phyloP scores from a whole-genome alignment of 2,113 vertebrate genomes.

The Craseonycteris thonglongyai region DNA sequence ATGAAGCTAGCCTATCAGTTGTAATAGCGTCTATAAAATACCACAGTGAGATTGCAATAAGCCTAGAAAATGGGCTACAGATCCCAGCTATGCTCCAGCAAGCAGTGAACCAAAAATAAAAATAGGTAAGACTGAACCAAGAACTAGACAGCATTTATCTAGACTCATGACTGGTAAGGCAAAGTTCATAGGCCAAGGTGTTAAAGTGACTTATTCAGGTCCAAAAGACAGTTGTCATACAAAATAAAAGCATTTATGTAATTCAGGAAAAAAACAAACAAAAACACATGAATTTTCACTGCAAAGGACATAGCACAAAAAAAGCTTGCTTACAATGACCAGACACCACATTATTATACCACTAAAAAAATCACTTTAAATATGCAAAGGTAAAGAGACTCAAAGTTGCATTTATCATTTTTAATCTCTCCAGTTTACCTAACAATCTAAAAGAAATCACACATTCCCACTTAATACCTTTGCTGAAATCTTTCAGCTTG shows the following conservation, averaged over 20 bases:
- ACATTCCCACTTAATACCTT: not conserved
- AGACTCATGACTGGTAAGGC: conserved; percentile 80
- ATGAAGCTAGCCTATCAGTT: conserved; percentile 88
- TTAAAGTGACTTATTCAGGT: conserved; percentile 75
- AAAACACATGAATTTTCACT: conserved; percentile 31
- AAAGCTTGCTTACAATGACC: conserved; percentile 12
- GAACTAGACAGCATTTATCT: conserved; percentile 81
- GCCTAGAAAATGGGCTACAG: conserved; percentile 90
- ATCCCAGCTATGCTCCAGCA: conserved; percentile 88
- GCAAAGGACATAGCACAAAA: conserved; percentile 44
- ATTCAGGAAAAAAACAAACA: not conserved
- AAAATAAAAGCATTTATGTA: conserved; percentile 65
- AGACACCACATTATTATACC: conserved; percentile 29
- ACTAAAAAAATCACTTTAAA: conserved; percentile 44
- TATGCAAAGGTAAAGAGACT: conserved; percentile 55
- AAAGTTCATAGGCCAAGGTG: conserved; percentile 85
- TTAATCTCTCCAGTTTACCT: conserved; percentile 1
- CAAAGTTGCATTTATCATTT: not conserved
- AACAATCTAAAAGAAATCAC: conserved; percentile 14
- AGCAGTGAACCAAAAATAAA: conserved; percentile 90
- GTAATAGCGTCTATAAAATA: conserved; percentile 91
- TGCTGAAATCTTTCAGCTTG: not conserved
- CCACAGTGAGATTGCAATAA: conserved; percentile 85
- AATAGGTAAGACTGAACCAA: conserved; percentile 84
- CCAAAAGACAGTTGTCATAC: conserved; percentile 63